A percentile compares a stretch with the other conserved stretches of the same genome.
Evolutionary conservation across 92 coral and sea anemone species (phyloP).

Genomic region (Umimayanthus chanpuru): DNA sequence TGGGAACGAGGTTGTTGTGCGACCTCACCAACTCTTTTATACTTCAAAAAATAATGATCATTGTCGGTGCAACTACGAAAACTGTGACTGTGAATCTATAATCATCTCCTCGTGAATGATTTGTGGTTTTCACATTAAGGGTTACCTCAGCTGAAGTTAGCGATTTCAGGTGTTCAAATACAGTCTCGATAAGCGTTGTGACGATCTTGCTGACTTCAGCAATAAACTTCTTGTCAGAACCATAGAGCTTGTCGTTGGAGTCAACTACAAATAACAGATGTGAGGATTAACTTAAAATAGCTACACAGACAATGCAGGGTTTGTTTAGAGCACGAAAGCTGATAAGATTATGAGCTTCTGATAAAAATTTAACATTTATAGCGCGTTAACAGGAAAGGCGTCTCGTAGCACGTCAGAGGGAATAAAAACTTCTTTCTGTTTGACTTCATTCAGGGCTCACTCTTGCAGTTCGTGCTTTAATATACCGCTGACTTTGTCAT

Average conservation of each 20-base stretch:
- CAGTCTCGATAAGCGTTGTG: constrained; percentile 78
- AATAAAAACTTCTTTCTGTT: too few species aligned
- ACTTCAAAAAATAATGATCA: too few species aligned
- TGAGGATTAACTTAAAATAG: not conserved
- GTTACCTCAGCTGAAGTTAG: constrained; percentile 79
- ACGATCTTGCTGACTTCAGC: constrained; percentile 83
- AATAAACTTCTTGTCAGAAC: constrained; percentile 89
- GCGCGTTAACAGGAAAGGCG: too few species aligned
- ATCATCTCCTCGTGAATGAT: not conserved
- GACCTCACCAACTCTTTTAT: not conserved
- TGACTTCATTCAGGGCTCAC: too few species aligned
- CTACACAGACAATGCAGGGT: not conserved
- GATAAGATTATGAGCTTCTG: too few species aligned
- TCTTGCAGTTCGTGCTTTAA: too few species aligned
- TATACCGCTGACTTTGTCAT: too few species aligned
- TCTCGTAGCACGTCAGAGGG: too few species aligned
- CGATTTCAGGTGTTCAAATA: constrained; percentile 80
- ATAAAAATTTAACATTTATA: too few species aligned
- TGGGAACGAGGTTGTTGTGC: too few species aligned
- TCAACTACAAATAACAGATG: constrained; percentile 65
- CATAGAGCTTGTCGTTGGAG: constrained; percentile 93
- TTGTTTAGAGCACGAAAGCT: too few species aligned
- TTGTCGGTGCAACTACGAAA: not conserved
- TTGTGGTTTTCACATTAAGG: not conserved
- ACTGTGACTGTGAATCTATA: not conserved